Evolutionary conservation across 2,888 invertebrate genomes (phyloP).

Genomic region (Agrilus mali): DNA sequence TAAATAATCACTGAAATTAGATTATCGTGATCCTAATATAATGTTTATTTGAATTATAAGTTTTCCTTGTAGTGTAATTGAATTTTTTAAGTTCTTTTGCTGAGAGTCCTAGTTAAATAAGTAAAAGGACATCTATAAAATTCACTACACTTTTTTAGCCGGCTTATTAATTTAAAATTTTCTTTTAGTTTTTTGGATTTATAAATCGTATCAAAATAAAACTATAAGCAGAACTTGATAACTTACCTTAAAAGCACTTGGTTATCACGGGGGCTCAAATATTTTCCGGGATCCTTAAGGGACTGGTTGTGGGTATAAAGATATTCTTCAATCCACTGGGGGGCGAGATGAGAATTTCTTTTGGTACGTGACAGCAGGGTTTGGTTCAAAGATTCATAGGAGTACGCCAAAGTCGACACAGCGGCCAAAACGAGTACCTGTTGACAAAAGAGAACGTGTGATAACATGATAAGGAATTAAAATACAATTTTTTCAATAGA

Average conservation of each 20-base stretch:
- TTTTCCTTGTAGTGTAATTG: no score
- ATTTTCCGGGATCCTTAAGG: conserved; percentile 27
- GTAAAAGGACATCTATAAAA: no score
- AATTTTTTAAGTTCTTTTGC: no score
- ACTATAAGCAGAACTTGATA: conserved; percentile 19
- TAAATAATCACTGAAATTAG: no score
- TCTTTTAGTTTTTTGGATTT: no score
- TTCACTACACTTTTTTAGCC: no score
- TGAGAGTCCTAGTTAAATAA: no score
- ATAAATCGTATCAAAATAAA: no score
- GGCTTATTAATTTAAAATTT: no score
- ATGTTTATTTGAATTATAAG: no score
- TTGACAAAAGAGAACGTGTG: conserved; percentile 21
- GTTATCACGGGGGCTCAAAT: conserved; percentile 50
- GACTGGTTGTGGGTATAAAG: conserved; percentile 15
- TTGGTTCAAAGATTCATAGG: conserved; percentile 27
- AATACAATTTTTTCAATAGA: no score
- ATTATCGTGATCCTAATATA: no score
- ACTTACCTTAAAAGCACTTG: conserved; percentile 40
- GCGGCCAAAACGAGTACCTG: conserved; percentile 50
- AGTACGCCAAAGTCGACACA: conserved; percentile 33
- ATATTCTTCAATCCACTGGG: neutral
- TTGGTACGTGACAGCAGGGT: conserved; percentile 21
- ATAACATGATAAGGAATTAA: neutral
- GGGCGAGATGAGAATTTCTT: conserved; percentile 16